A percentile compares a stretch with the other conserved stretches of the same genome.
These are phyloP conservation scores for Melanogrammus aeglefinus DNA, from an alignment of 2,797 vertebrate genomes.

Conservation along the genomic window DNA sequence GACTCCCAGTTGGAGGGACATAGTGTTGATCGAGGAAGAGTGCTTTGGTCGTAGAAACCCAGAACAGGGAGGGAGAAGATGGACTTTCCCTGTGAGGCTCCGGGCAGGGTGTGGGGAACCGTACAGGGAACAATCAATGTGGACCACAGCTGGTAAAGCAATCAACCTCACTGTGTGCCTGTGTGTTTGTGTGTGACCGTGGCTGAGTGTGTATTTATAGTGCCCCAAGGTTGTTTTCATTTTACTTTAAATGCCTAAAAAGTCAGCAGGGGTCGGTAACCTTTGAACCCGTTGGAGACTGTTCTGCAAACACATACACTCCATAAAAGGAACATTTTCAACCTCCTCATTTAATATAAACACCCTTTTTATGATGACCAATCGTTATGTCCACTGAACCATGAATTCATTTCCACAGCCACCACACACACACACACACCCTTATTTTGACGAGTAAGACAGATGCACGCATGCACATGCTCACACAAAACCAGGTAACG, in stretches of 20 bases:
- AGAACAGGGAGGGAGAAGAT: conserved; percentile 22
- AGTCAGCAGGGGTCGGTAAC: background rate
- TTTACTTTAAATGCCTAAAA: background rate
- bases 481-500: conserved; percentile 18
- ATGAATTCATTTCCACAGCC: too few species aligned
- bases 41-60: background rate
- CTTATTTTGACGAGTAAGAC: too few species aligned
- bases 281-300: too few species aligned
- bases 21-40: conserved; percentile 22
- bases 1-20: conserved; percentile 19
- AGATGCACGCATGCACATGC: background rate
- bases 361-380: too few species aligned
- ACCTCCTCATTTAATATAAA: too few species aligned
- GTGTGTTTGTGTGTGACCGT: conserved; percentile 7
- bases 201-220: background rate
- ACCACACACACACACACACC: too few species aligned
- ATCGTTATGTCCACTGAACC: too few species aligned
- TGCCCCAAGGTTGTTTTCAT: background rate
- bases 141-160: conserved; percentile 20
- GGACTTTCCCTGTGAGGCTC: conserved; percentile 37
- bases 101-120: conserved; percentile 41
- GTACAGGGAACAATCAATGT: conserved; percentile 43
- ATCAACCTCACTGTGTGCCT: conserved; percentile 26
- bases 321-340: background rate
- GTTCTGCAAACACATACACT: background rate